Percentiles rank a stretch among this genome's conserved stretches.
Evolutionary conservation across 2,797 vertebrate species (phyloP).

Genomic region (Karalla daura): DNA sequence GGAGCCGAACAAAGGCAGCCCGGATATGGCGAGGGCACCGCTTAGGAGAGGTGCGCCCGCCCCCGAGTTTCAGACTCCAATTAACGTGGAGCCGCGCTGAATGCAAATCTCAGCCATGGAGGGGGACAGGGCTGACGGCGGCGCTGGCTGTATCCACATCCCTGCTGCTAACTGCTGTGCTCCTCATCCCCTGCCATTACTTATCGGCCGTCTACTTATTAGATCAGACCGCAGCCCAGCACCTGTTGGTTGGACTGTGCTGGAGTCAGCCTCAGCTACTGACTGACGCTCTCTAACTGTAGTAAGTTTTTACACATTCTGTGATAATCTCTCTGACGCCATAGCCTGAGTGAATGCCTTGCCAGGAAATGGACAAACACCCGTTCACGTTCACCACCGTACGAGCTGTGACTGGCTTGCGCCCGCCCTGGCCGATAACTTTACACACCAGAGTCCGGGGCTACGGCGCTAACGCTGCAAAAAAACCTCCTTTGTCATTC

Average conservation of each 20-base stretch:
- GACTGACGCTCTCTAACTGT: too few relatives aligned
- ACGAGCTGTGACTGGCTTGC: too few relatives aligned
- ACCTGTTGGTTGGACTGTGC: too few relatives aligned
- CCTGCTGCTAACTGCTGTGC: constrained; percentile 26
- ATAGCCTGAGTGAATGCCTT: not conserved
- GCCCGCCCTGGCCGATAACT: too few relatives aligned
- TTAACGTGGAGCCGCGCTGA: constrained; percentile 29
- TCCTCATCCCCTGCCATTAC: too few relatives aligned
- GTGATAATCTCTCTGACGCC: too few relatives aligned
- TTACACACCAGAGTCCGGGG: not conserved
- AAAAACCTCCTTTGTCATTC: constrained; percentile 44
- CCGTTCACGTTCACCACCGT: too few relatives aligned
- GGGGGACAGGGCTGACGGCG: constrained; percentile 34
- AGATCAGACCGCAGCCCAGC: too few relatives aligned
- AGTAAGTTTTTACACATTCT: too few relatives aligned
- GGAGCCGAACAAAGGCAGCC: constrained; percentile 41
- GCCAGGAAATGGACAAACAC: too few relatives aligned
- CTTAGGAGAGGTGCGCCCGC: constrained; percentile 40
- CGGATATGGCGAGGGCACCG: constrained; percentile 42
- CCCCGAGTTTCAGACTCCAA: constrained; percentile 39
- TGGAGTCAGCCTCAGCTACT: too few relatives aligned
- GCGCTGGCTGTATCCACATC: constrained; percentile 32
- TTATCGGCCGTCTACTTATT: too few relatives aligned
- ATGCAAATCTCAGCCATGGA: constrained; percentile 46
- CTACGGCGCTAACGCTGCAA: constrained; percentile 1